phyloP scores from a whole-genome alignment of 1,140 invertebrate species.

The Adelges cooleyi region DNA sequence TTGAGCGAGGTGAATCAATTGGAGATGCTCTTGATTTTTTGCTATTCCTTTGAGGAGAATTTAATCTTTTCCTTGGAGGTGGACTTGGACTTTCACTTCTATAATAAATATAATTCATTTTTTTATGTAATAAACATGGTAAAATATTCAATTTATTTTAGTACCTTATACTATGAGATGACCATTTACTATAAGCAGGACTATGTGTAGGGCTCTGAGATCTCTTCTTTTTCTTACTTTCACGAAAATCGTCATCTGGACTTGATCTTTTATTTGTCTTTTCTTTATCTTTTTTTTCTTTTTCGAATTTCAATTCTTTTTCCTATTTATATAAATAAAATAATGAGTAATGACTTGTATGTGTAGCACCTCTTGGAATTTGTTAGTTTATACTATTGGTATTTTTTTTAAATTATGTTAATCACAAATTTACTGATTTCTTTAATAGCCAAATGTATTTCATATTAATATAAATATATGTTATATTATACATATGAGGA shows the following conservation, averaged over 20 bases:
- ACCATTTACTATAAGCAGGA: conserved; percentile 24
- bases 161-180: conserved; percentile 22
- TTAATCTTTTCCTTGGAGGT: conserved; percentile 4
- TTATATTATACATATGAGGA: no score
- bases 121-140: background rate
- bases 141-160: background rate
- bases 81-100: conserved; percentile 25
- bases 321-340: background rate
- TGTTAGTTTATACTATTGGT: no score
- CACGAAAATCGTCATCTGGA: conserved; percentile 11
- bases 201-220: conserved; percentile 19
- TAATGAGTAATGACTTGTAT: no score
- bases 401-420: no score
- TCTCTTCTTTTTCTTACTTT: conserved; percentile 19
- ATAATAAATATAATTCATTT: background rate
- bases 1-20: conserved; percentile 6
- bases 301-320: conserved; percentile 14
- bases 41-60: conserved; percentile 8
- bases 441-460: no score
- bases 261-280: conserved; percentile 18
- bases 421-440: no score
- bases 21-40: conserved; percentile 21
- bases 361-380: no score
- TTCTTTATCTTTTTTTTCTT: conserved; percentile 22
- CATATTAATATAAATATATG: no score